Base-by-base conservation (phyloP, 1,140 invertebrate genomes). In the Idris sp. region DNA sequence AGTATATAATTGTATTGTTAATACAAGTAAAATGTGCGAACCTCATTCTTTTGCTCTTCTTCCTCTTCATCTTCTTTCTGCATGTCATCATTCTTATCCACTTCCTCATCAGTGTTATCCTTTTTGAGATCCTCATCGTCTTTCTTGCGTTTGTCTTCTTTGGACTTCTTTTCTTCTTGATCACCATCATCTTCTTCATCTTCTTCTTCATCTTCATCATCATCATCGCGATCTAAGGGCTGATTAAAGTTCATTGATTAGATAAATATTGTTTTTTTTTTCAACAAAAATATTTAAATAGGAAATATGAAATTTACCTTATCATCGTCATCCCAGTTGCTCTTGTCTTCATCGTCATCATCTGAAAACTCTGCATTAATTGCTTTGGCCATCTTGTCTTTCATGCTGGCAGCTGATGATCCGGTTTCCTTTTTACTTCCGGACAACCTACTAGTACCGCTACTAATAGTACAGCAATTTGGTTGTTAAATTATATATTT, bases 301-400 rank as follows among this genome's bases (percentile, higher is more conserved):
- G 4, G 58, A 62, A 49, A 16, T 51, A 30, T 41, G 43, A 36
- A 74, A 59, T 28, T 35, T 59, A 75, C 84, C 83, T 88, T 85
- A 33, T 84, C 85, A 35, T 85, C 84, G 28, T 86, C 86, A 56
- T 85, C 84, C 82, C 84, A 85, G 51, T 79, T 83, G 49, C 82
- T 85, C 56, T 86, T 84, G 62, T 84, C 82, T 9, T 85, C 81
- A 22, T 86, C 84, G 30, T 86, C 83, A 33, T 86, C 85, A 67
- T 87, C 86, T 9, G 85, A 85, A 83, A 85, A 86, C 78, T 84
- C 86, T 28, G 84, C 86, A 64, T 86, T 86, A 78, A 86, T 85
- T 77, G 84, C 84, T 77, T 87, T 87, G 79, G 85, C 84, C 82
- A 87, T 84, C 84, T 86, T 87, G 83, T 87, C 85, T 82, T 87